Conservation (phyloP, 2,888 invertebrate species). For the Embidobia sp. region DNA sequence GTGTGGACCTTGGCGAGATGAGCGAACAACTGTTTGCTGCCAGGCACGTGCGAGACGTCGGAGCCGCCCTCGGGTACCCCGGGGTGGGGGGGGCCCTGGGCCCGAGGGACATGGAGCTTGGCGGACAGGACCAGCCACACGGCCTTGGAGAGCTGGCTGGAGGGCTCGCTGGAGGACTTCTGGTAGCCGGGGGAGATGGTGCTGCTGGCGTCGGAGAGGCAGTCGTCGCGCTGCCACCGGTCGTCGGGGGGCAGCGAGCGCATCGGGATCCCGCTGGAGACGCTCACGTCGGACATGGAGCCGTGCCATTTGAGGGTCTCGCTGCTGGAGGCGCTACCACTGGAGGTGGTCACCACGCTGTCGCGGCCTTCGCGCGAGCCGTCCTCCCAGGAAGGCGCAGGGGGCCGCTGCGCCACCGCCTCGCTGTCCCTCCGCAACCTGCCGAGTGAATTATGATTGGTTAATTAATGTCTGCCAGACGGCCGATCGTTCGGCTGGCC, state of each 20-base stretch:
- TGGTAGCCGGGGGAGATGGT: conserved; percentile 70
- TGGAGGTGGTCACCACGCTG: conserved; percentile 85
- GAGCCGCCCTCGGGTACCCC: too few species aligned
- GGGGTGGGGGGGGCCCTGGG: too few species aligned
- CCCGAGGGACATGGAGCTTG: conserved; percentile 57
- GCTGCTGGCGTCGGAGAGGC: conserved; percentile 78
- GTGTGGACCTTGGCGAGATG: too few species aligned
- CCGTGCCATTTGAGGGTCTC: conserved; percentile 91
- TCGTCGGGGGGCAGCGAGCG: conserved; percentile 66
- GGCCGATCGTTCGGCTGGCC: conserved; percentile 3
- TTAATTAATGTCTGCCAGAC: conserved; percentile 17
- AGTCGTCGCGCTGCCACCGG: conserved; percentile 76
- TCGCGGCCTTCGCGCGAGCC: conserved; percentile 83
- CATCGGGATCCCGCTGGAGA: conserved; percentile 79
- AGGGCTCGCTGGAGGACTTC: conserved; percentile 28
- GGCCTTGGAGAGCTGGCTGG: conserved; percentile 22
- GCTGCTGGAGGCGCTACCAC: conserved; percentile 86
- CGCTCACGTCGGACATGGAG: conserved; percentile 83
- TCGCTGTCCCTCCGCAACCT: conserved; percentile 85
- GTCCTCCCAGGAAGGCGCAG: conserved; percentile 82
- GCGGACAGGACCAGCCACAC: conserved; percentile 66
- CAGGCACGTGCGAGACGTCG: too few species aligned
- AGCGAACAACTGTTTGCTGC: too few species aligned
- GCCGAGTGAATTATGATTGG: conserved; percentile 35
- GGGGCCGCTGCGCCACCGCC: conserved; percentile 81